phyloP scores from a whole-genome alignment of 2,797 vertebrate genomes.

The Sarcoramphus papa region DNA sequence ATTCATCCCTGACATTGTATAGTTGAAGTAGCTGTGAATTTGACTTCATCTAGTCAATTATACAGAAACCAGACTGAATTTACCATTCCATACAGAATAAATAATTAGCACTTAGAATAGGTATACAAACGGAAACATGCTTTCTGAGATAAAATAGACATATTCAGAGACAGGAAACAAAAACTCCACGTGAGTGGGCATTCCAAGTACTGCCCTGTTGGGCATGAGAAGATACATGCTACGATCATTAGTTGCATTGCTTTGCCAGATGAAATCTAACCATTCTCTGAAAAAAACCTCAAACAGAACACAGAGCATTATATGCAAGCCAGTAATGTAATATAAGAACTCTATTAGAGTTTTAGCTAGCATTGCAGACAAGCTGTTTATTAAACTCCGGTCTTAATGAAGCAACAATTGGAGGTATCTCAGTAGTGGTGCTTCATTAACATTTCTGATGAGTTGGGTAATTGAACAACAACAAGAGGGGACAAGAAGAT shows the following conservation, averaged over 20 bases:
- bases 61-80: background rate
- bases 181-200: accelerated
- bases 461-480: background rate
- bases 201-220: background rate
- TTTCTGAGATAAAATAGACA: background rate
- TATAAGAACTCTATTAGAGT: background rate
- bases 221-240: background rate
- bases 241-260: background rate
- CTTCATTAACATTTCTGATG: background rate
- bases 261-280: background rate
- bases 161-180: background rate
- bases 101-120: background rate
- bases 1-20: background rate
- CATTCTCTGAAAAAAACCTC: background rate
- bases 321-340: background rate
- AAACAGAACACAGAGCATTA: background rate
- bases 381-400: background rate
- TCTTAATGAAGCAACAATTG: background rate
- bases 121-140: background rate
- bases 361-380: background rate
- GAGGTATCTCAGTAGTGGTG: background rate
- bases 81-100: background rate
- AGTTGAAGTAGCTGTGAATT: background rate
- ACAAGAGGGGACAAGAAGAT: background rate
- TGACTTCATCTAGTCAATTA: background rate